Conservation (phyloP, 2,797 vertebrate genomes). For the Hylomyscus alleni region DNA sequence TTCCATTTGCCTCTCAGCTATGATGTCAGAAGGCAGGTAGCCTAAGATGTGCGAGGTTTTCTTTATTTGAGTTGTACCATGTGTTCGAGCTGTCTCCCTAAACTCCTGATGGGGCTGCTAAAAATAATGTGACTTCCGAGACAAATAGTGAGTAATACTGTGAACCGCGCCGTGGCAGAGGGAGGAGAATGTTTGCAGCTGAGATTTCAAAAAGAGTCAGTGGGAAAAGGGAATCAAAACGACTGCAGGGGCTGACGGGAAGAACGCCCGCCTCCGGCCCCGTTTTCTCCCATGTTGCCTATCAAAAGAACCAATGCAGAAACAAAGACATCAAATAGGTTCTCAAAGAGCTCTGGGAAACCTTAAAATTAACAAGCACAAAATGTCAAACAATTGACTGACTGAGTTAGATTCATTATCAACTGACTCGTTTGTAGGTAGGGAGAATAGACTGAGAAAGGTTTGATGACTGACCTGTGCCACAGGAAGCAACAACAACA, state of each 20-base stretch:
- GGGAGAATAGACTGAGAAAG: not conserved
- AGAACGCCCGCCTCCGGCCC: not conserved
- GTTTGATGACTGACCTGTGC: not conserved
- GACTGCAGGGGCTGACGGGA: not conserved
- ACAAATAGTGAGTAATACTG: constrained; percentile 71
- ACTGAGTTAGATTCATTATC: not conserved
- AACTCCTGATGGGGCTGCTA: constrained; percentile 70
- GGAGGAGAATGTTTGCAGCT: constrained; percentile 56
- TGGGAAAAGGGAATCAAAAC: not conserved
- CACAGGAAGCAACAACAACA: not conserved
- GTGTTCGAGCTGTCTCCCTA: constrained; percentile 62
- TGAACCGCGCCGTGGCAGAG: constrained; percentile 14
- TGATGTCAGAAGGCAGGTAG: constrained; percentile 3
- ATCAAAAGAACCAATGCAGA: not conserved
- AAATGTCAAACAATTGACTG: not conserved
- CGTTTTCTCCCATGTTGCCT: not conserved
- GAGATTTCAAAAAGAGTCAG: constrained; percentile 61
- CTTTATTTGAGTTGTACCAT: constrained; percentile 63
- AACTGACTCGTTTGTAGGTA: not conserved
- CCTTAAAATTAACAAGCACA: not conserved
- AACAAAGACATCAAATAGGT: not conserved
- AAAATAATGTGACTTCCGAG: constrained; percentile 74
- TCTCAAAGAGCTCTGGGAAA: not conserved
- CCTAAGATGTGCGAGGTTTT: constrained; percentile 16
- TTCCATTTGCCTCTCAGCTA: not conserved